phyloP scores from a whole-genome alignment of 2,113 vertebrate species.

The Notiomystis cincta region DNA sequence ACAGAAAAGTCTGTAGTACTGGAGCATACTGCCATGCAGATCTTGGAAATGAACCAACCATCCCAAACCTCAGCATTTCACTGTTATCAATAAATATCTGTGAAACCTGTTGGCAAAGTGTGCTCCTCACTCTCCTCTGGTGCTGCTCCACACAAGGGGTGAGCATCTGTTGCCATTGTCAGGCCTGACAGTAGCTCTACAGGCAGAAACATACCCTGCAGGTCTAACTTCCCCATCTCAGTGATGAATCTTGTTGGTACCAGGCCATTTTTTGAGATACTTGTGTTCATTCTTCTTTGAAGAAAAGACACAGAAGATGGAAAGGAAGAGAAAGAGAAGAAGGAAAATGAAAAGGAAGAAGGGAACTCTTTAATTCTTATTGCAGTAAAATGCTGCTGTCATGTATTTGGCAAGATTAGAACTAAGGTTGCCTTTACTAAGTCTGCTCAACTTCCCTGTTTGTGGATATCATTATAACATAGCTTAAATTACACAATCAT shows the following conservation, averaged over 20 bases:
- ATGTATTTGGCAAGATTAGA: not conserved
- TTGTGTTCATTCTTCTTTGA: not conserved
- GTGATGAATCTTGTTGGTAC: not conserved
- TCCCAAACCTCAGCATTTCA: not conserved
- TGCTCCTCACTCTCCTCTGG: not conserved
- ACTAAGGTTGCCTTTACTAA: not conserved
- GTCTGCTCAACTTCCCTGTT: not conserved
- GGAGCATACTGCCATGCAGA: not conserved
- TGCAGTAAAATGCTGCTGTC: not conserved
- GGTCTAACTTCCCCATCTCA: not conserved
- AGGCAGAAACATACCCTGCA: not conserved
- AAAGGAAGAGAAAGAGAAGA: not conserved
- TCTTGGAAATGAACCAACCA: not conserved
- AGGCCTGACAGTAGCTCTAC: not conserved
- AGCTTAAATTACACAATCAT: not conserved
- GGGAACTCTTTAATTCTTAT: not conserved
- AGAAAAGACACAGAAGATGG: not conserved
- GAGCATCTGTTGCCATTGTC: conserved; percentile 3
- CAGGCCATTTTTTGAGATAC: not conserved
- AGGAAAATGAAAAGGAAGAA: not conserved
- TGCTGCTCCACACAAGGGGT: not conserved
- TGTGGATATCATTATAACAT: not conserved
- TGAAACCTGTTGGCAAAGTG: conserved; percentile 9
- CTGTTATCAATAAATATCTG: conserved; percentile 15
- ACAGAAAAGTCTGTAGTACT: not conserved